A percentile compares a stretch with the other conserved stretches of the same genome.
These are phyloP conservation scores for Metridium senile DNA, from an alignment of 92 coral and sea anemone species.

Conservation along the genomic window DNA sequence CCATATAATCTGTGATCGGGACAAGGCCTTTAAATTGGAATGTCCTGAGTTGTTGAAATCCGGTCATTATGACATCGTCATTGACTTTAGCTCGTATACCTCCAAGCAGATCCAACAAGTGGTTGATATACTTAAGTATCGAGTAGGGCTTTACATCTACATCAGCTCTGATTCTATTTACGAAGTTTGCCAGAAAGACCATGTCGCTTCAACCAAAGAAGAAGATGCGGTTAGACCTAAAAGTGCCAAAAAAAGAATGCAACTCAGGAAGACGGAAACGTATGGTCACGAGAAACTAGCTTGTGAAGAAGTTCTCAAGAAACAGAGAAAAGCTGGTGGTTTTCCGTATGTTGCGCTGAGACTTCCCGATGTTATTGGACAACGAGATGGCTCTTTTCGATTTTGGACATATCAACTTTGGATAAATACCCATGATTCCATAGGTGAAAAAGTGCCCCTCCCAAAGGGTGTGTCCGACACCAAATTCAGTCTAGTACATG, in stretches of 20 bases:
- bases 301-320: conserved; percentile 80
- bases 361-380: conserved; percentile 95
- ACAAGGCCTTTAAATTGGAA: conserved; percentile 73
- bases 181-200: conserved; percentile 88
- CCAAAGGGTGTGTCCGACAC: conserved; percentile 83
- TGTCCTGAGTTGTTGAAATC: conserved; percentile 75
- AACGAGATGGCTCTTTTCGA: conserved; percentile 92
- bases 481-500: conserved; percentile 87
- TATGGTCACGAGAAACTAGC: conserved; percentile 95
- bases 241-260: conserved; percentile 62
- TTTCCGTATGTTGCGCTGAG: conserved; percentile 84
- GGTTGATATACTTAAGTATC: conserved; percentile 56
- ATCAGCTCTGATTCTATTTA: conserved; percentile 93
- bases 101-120: conserved; percentile 80
- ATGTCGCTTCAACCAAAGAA: conserved; percentile 69
- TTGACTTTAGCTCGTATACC: conserved; percentile 90
- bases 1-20: conserved; percentile 86
- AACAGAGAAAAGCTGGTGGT: conserved; percentile 82
- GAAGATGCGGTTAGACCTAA: conserved; percentile 90
- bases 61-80: conserved; percentile 84
- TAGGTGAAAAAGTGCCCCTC: conserved; percentile 85
- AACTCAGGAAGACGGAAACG: conserved; percentile 70
- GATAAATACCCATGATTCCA: conserved; percentile 76
- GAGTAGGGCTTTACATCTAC: conserved; percentile 87
- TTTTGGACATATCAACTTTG: conserved; percentile 98